A percentile compares a stretch with the other conserved stretches of the same genome.
Conservation (phyloP, 2,888 invertebrate species). For the Sarcophaga subvicina region DNA sequence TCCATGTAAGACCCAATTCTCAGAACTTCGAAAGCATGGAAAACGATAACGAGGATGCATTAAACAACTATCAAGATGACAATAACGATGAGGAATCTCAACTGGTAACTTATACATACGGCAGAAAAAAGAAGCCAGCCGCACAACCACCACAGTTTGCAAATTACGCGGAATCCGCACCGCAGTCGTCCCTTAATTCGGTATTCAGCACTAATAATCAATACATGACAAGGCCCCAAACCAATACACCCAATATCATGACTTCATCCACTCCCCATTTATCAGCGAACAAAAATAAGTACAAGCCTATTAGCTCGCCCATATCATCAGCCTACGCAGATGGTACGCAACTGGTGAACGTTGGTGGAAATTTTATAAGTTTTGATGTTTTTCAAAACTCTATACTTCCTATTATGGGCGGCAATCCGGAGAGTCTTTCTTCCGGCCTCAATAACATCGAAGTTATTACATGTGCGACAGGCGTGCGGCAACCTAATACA, state of each 20-base stretch:
- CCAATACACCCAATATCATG: conserved; percentile 29
- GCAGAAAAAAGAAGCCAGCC: conserved; percentile 50
- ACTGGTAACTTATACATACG: conserved; percentile 73
- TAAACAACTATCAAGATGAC: conserved; percentile 69
- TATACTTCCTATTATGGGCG: conserved; percentile 76
- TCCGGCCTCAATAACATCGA: conserved; percentile 75
- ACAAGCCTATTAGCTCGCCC: conserved; percentile 58
- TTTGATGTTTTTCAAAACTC: conserved; percentile 79
- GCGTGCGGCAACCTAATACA: conserved; percentile 82
- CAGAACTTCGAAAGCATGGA: conserved; percentile 78
- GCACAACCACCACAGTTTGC: conserved; percentile 25
- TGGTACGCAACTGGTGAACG: conserved; percentile 76
- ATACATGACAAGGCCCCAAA: conserved; percentile 71
- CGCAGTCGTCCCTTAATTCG: conserved; percentile 10
- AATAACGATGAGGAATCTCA: conserved; percentile 64
- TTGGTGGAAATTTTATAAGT: conserved; percentile 78
- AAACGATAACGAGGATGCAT: conserved; percentile 68
- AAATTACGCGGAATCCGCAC: conserved; percentile 6
- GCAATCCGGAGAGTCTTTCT: conserved; percentile 72
- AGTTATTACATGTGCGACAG: conserved; percentile 81
- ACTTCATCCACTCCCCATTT: conserved; percentile 32
- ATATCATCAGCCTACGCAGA: conserved; percentile 57
- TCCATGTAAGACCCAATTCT: conserved; percentile 78
- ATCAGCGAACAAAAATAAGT: conserved; percentile 62
- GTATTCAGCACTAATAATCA: conserved; percentile 67